phyloP scores from a whole-genome alignment of 1,140 invertebrate genomes.

The Dendrolimus kikuchii region DNA sequence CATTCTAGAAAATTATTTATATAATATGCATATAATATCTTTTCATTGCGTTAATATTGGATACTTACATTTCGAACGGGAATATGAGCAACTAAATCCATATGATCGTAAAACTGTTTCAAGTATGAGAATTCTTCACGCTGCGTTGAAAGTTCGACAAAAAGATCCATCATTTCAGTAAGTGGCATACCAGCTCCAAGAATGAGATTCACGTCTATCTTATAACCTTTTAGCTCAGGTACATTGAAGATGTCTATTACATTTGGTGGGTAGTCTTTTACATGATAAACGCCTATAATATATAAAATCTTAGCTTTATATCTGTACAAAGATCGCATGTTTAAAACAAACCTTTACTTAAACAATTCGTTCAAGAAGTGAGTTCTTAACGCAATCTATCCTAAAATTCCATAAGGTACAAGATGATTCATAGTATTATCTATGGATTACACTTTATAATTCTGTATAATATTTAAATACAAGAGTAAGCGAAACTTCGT shows the following conservation, averaged over 20 bases:
- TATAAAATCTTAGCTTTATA: background rate
- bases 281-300: slow-evolving; percentile 50
- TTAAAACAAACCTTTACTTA: too few relatives aligned
- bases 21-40: background rate
- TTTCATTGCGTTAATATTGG: slow-evolving; percentile 2
- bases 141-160: slow-evolving; percentile 70
- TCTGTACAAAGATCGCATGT: too few relatives aligned
- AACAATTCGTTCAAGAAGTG: too few relatives aligned
- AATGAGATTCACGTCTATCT: slow-evolving; percentile 66
- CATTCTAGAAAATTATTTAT: background rate
- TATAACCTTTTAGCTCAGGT: slow-evolving; percentile 74
- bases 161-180: slow-evolving; percentile 76
- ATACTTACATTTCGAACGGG: slow-evolving; percentile 79
- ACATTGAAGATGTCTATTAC: slow-evolving; percentile 83
- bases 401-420: too few relatives aligned
- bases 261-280: slow-evolving; percentile 53
- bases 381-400: too few relatives aligned
- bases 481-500: too few relatives aligned
- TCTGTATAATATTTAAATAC: too few relatives aligned
- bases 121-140: slow-evolving; percentile 69
- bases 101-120: slow-evolving; percentile 66
- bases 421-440: too few relatives aligned
- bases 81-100: slow-evolving; percentile 81
- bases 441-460: too few relatives aligned
- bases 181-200: slow-evolving; percentile 79